A percentile compares a stretch with the other conserved stretches of the same genome.
Evolutionary conservation across 2,113 vertebrate species (phyloP).

Genomic region (Myrmecophaga tridactyla): DNA sequence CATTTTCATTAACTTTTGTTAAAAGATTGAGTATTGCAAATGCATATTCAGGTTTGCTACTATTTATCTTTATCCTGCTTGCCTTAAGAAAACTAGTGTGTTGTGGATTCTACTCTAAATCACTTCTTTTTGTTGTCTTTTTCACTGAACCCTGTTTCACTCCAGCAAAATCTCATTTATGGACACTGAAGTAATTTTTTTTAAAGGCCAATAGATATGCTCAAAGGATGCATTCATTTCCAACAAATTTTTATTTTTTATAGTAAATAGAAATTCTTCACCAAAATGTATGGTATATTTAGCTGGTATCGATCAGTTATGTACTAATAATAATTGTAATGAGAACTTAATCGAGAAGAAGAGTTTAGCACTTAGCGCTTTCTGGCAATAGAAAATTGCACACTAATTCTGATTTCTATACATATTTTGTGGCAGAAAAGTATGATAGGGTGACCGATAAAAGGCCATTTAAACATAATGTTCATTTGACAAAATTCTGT

Average conservation of each 20-base stretch:
- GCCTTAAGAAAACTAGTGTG: not conserved
- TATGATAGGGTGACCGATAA: not conserved
- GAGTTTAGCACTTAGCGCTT: not conserved
- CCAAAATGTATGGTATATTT: not conserved
- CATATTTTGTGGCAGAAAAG: not conserved
- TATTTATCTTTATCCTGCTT: not conserved
- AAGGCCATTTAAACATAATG: not conserved
- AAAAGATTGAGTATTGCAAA: not conserved
- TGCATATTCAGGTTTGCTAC: not conserved
- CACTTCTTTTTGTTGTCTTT: not conserved
- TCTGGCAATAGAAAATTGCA: not conserved
- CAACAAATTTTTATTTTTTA: not conserved
- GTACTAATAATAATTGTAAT: not conserved
- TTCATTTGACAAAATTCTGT: not conserved
- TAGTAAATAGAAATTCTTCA: not conserved
- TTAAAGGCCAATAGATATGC: not conserved
- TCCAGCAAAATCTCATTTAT: not conserved
- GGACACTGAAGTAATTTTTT: not conserved
- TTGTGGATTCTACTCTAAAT: not conserved
- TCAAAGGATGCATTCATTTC: not conserved
- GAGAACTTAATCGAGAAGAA: conserved; percentile 1
- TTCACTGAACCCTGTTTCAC: not conserved
- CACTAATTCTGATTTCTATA: not conserved
- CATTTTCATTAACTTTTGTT: not conserved
- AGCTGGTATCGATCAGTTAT: not conserved